Percentiles rank a stretch among this genome's conserved stretches.
Evolutionary conservation across 2,888 invertebrate species (phyloP).

Genomic region (Caenorhabditis wallacei): DNA sequence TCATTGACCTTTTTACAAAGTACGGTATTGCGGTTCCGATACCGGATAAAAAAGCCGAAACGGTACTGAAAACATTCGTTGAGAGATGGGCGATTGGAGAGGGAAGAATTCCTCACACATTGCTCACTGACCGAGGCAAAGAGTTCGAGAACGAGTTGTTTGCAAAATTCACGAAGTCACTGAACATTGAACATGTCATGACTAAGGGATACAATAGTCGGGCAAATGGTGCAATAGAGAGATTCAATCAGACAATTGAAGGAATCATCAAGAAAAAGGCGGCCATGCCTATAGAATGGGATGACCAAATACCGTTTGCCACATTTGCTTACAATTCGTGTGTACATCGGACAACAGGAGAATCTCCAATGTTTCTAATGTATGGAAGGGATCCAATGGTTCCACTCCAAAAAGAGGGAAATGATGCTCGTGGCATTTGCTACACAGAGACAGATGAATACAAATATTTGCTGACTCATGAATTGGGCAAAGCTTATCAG

Average conservation of each 20-base stretch:
- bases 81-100: conserved; percentile 53
- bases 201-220: conserved; percentile 58
- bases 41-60: conserved; percentile 56
- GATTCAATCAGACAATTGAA: conserved; percentile 58
- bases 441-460: conserved; percentile 43
- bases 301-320: conserved; percentile 51
- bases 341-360: conserved; percentile 55
- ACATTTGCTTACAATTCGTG: conserved; percentile 66
- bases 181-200: conserved; percentile 13
- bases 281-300: conserved; percentile 56
- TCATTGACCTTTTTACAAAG: conserved; percentile 59
- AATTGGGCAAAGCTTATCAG: background rate
- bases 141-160: conserved; percentile 50
- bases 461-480: background rate
- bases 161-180: conserved; percentile 36
- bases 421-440: background rate
- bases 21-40: conserved; percentile 24
- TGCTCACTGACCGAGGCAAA: conserved; percentile 56
- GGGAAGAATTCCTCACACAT: conserved; percentile 37
- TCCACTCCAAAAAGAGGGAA: background rate
- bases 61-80: conserved; percentile 44
- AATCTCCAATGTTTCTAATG: conserved; percentile 53
- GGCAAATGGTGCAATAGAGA: conserved; percentile 65
- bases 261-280: conserved; percentile 50
- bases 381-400: conserved; percentile 49